Base-by-base conservation (phyloP, 2,797 vertebrate genomes). In the Thalassophryne amazonica region DNA sequence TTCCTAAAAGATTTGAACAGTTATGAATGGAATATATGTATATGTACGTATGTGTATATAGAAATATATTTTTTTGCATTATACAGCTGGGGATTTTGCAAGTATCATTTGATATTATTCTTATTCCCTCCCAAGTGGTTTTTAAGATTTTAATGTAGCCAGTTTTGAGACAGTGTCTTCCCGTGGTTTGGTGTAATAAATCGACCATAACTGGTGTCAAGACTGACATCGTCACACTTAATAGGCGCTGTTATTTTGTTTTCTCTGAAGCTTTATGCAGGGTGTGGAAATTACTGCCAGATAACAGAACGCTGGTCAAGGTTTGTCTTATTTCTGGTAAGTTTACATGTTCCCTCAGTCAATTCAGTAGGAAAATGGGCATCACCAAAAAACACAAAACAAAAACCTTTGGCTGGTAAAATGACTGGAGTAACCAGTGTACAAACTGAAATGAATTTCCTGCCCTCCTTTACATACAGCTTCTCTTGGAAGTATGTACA, bases 1-100 rank as follows among this genome's bases (percentile, higher is more conserved):
- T 91, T 91, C 86, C 81, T 90, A 90, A 87, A n/a, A 89, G 83
- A 89, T 85, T 78, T 86, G 78, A 86, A 82, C 82, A 86, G 87
- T 80, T 85, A 86, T 86, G 83, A 85, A 88, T 89, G 81, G 85
- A 86, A 81, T 86, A 85, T 88, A 89, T 89, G 87, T 88, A 88
- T 84, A 86, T 88, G 86, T 87, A 90, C 70, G 74, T 90, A 86
- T 85, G 74, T 90, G 86, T 89, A 88, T 82, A 89, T 89, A 89
- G 85, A 90, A 87, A 89, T 89, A 89, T 90, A 91, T 91, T 88
- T 91, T 77, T 91, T 89, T 90, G 86, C 88, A 88, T 87, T 85
- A 87, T 85, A 86, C 86, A 83, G 80, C 68, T 80, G 80, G 83
- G 80, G 78, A 48, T 73, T 88, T 86, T 88, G 73, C 78, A 83